Percentiles rank a stretch among this genome's conserved stretches.
These are phyloP conservation scores for Procavia capensis DNA, from an alignment of 2,113 vertebrate species.

Conservation along the genomic window DNA sequence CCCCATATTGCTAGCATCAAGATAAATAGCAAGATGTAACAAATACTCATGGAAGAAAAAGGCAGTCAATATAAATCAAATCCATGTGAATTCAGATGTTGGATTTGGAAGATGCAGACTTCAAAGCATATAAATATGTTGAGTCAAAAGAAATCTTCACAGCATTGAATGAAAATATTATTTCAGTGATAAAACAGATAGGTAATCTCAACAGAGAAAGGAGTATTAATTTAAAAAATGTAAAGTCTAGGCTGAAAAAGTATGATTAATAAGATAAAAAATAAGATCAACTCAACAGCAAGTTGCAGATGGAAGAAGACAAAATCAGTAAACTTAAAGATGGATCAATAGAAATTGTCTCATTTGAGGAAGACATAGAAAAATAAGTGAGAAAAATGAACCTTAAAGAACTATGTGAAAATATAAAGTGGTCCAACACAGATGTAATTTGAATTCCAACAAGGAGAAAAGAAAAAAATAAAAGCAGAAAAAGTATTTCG, in stretches of 20 bases:
- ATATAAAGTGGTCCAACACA: not conserved
- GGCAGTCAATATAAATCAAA: not conserved
- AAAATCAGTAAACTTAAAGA: not conserved
- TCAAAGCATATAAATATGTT: not conserved
- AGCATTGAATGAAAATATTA: not conserved
- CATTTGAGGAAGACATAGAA: not conserved
- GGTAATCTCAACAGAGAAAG: not conserved
- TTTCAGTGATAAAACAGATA: not conserved
- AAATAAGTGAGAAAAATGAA: not conserved
- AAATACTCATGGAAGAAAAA: not conserved
- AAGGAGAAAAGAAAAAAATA: not conserved
- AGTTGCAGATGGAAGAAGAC: not conserved
- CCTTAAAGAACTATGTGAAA: not conserved
- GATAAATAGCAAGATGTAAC: not conserved
- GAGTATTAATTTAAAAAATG: not conserved
- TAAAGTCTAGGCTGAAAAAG: not conserved
- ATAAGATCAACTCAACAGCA: not conserved
- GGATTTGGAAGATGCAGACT: not conserved
- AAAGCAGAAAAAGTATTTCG: not conserved
- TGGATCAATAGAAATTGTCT: not conserved
- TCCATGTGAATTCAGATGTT: not conserved
- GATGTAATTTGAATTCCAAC: not conserved
- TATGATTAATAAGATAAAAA: not conserved
- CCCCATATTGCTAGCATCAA: not conserved
- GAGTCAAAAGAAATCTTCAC: not conserved